Base-by-base conservation (phyloP, 2,797 vertebrate genomes). In the Amblyopsis hoosieri region DNA sequence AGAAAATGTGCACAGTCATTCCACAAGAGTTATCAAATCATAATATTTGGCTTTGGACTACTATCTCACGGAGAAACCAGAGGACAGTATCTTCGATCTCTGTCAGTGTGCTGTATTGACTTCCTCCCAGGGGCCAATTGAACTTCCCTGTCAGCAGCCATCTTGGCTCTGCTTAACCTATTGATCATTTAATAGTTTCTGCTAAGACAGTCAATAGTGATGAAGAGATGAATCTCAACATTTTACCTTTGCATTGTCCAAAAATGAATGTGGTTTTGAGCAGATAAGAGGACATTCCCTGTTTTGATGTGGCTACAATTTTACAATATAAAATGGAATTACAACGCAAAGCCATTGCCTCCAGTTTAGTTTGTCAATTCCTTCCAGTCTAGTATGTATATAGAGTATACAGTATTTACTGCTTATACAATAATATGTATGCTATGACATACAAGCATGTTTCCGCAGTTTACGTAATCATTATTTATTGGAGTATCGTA, bases 141-240 rank as follows among this genome's bases (percentile, higher is more conserved):
- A 55, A 31, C 60, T 77, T 76, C 79, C 74, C 71, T 74, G 61
- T 84, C 76, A 81, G 64, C 61, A 64, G 65, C 45, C 65, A 72
- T 81, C 66, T 66, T 31, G 69, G 64, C 74, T 66, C 57, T 37
- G 67, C 74, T 81, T 88, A 79, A 74, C 77, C 75, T 85, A 90
- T 90, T 69, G 85, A 90, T 82, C 54, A 60, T 70, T 78, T 78
- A 86, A 84, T 86, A 80, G 71, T 72, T 89, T 85, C 83, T 80
- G 78, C 84, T 70, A 75, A 75, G 46, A 50, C 72, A 77, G 70
- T 87, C 83, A 75, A 73, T 89, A 57, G 49, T 60, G 57, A 76
- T 71, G 66, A 62, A 72, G 67, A 65, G 60, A 74, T 80, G 68
- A 56, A 79, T 78, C 74, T 53, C 67, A 64, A 55, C 65, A 62